phyloP scores from a whole-genome alignment of 2,113 vertebrate genomes.

The Oenanthe melanoleuca region DNA sequence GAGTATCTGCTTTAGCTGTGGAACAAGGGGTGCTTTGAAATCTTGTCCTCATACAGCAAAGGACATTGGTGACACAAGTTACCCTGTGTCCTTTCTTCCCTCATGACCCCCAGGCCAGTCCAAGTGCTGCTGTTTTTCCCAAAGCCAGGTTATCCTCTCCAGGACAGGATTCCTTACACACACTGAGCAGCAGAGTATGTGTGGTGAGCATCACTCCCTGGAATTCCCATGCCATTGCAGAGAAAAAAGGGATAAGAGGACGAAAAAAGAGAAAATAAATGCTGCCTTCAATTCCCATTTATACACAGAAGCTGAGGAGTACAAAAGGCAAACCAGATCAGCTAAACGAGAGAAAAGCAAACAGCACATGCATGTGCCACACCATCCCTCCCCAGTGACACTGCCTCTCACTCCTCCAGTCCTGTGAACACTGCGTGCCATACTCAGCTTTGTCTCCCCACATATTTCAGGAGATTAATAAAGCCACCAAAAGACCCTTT shows the following conservation, averaged over 20 bases:
- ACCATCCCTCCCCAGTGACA: not conserved
- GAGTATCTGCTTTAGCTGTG: not conserved
- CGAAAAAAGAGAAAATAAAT: not conserved
- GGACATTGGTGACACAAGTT: not conserved
- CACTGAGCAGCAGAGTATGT: fast-evolving
- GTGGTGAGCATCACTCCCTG: not conserved
- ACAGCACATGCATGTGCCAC: fast-evolving
- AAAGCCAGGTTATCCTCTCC: not conserved
- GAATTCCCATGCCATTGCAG: not conserved
- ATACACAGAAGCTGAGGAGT: not conserved
- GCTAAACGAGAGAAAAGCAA: not conserved
- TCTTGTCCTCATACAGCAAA: not conserved
- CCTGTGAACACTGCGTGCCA: fast-evolving
- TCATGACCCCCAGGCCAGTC: not conserved
- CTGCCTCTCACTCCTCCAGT: not conserved
- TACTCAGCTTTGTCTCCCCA: not conserved
- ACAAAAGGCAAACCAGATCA: not conserved
- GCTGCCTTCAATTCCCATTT: not conserved
- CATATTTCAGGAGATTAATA: not conserved
- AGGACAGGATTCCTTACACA: not conserved
- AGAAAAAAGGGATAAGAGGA: not conserved
- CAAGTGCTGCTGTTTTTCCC: not conserved
- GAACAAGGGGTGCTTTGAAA: not conserved
- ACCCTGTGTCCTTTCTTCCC: not conserved
- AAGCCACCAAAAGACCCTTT: not conserved